Conservation (phyloP, 2,797 vertebrate species). For the Cichlasoma orientale region DNA sequence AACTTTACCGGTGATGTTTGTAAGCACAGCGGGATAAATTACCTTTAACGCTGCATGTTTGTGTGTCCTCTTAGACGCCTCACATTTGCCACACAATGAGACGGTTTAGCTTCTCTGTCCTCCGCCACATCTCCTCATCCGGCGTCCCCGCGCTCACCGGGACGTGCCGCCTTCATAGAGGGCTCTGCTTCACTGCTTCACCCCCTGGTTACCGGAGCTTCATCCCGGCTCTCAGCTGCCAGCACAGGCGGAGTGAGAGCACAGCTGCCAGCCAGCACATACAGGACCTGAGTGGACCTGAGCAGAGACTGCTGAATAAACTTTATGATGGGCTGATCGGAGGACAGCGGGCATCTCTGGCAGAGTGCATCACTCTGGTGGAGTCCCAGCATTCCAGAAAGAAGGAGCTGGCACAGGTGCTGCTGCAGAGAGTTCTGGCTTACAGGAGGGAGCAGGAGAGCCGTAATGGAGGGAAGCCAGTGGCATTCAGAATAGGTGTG, state of each 20-base stretch:
- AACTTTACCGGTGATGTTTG: not conserved
- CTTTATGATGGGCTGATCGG: slow-evolving; percentile 87
- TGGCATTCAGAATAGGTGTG: slow-evolving; percentile 98
- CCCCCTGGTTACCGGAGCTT: not conserved
- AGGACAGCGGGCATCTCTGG: slow-evolving; percentile 90
- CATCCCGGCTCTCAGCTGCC: not conserved
- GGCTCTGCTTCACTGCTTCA: not conserved
- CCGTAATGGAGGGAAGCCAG: slow-evolving; percentile 85
- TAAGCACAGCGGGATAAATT: not conserved
- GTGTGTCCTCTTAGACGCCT: slow-evolving; percentile 32
- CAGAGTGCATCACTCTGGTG: slow-evolving; percentile 93
- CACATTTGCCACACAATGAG: slow-evolving; percentile 56
- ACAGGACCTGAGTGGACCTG: slow-evolving; percentile 81
- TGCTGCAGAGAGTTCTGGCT: slow-evolving; percentile 91
- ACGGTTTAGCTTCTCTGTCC: slow-evolving; percentile 25
- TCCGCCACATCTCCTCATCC: slow-evolving; percentile 36
- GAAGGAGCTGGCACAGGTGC: slow-evolving; percentile 90
- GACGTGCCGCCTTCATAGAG: slow-evolving; percentile 23
- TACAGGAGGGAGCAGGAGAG: slow-evolving; percentile 87
- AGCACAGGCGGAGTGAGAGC: slow-evolving; percentile 66
- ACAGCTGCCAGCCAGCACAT: slow-evolving; percentile 67
- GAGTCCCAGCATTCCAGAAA: slow-evolving; percentile 93
- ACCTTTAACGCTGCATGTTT: not conserved
- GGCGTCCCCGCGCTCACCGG: slow-evolving; percentile 3
- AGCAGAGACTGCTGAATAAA: slow-evolving; percentile 84